Conservation (phyloP, 2,113 vertebrate genomes). For the Cettia cetti region DNA sequence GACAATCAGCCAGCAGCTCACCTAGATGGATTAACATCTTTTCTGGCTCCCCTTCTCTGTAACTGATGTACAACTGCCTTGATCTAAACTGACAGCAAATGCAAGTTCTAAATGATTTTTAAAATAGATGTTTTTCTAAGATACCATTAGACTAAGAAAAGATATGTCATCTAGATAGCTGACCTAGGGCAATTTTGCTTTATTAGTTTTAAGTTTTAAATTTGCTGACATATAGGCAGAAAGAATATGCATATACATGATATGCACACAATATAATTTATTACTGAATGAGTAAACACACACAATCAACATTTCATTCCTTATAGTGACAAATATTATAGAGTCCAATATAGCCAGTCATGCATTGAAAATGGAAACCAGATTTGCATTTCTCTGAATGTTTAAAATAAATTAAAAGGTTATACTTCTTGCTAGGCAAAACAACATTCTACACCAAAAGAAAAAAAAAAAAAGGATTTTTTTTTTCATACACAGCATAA, state of each 20-base stretch:
- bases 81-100: constrained; percentile 8
- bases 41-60: not conserved
- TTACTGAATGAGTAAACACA: not conserved
- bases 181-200: not conserved
- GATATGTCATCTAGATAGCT: not conserved
- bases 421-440: not conserved
- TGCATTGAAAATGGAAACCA: not conserved
- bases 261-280: not conserved
- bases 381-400: not conserved
- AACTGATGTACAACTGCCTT: not conserved
- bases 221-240: not conserved
- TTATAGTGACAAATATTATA: not conserved
- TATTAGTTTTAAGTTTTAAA: not conserved
- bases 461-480: not conserved
- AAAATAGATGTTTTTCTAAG: not conserved
- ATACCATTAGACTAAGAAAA: not conserved
- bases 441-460: not conserved
- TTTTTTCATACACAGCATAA: not conserved
- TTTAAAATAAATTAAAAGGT: not conserved
- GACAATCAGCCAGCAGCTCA: not conserved
- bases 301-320: not conserved
- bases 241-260: not conserved
- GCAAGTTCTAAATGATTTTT: not conserved
- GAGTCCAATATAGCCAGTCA: not conserved
- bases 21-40: not conserved